These are phyloP conservation scores for Neolamprologus brichardi DNA, from an alignment of 2,113 vertebrate species.

Conservation along the genomic window DNA sequence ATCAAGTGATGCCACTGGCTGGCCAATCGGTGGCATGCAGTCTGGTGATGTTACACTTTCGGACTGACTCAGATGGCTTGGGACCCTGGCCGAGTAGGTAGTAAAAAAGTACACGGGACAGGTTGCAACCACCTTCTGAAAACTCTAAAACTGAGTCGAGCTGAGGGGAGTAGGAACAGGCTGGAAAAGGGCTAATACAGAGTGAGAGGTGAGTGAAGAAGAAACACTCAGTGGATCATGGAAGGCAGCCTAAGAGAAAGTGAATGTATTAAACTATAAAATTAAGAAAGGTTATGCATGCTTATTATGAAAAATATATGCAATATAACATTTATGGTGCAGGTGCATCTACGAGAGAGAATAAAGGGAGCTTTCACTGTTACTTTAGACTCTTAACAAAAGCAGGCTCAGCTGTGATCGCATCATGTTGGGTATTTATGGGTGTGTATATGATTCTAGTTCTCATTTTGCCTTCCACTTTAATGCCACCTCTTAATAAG, in stretches of 20 bases:
- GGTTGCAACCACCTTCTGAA: rapidly evolving
- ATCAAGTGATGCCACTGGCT: not conserved
- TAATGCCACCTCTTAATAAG: not conserved
- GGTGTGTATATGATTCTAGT: not conserved
- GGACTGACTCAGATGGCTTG: not conserved
- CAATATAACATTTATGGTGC: not conserved
- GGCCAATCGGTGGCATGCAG: not conserved
- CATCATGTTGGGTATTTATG: not conserved
- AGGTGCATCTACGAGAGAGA: not conserved
- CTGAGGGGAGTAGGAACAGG: not conserved
- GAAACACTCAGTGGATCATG: not conserved
- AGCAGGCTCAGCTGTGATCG: not conserved
- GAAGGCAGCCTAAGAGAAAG: not conserved
- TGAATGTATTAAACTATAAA: not conserved
- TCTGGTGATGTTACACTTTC: not conserved
- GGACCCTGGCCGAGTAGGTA: not conserved
- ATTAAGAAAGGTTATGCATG: not conserved
- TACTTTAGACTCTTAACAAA: not conserved
- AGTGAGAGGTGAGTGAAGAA: not conserved
- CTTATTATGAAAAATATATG: not conserved
- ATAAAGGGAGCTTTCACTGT: not conserved
- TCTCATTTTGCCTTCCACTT: not conserved
- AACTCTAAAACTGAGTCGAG: not conserved
- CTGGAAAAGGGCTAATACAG: not conserved
- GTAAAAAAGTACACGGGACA: not conserved